Evolutionary conservation across 2,888 invertebrate genomes (phyloP).

Genomic region (Notodonta dromedarius): DNA sequence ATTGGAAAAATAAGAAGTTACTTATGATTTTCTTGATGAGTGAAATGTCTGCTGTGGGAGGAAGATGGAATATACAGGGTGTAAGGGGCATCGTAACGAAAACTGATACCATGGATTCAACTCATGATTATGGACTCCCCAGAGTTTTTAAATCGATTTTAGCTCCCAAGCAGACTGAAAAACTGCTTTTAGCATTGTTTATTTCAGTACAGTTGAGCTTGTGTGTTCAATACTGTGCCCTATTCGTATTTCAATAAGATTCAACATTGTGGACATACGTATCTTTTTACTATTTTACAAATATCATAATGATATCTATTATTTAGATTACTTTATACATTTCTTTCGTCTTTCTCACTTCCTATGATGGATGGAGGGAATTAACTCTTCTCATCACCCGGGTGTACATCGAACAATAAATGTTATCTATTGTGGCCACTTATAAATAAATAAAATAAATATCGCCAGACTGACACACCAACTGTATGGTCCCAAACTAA

Average conservation of each 20-base stretch:
- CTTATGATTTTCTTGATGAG: constrained; percentile 27
- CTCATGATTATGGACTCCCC: too few relatives aligned
- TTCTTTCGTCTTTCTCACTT: background rate
- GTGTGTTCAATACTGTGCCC: constrained; percentile 41
- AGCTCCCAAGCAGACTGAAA: constrained; percentile 47
- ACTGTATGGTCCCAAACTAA: too few relatives aligned
- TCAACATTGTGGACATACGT: constrained; percentile 25
- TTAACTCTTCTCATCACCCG: background rate
- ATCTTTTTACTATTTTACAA: too few relatives aligned
- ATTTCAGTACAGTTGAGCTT: constrained; percentile 39
- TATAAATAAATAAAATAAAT: too few relatives aligned
- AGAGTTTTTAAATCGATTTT: too few relatives aligned
- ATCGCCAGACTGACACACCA: too few relatives aligned
- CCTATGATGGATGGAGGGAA: constrained; percentile 40
- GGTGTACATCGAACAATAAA: too few relatives aligned
- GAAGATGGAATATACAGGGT: constrained; percentile 8
- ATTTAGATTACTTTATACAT: background rate
- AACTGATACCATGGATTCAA: too few relatives aligned
- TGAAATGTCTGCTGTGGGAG: constrained; percentile 36
- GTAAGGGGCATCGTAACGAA: too few relatives aligned
- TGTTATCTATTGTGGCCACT: too few relatives aligned
- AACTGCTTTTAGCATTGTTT: constrained; percentile 51
- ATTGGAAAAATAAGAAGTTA: constrained; percentile 13
- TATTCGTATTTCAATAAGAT: constrained; percentile 24
- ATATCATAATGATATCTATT: constrained; percentile 5